A percentile compares a stretch with the other conserved stretches of the same genome.
Conservation (phyloP, 1,140 invertebrate genomes). For the Drosophila arizonae region DNA sequence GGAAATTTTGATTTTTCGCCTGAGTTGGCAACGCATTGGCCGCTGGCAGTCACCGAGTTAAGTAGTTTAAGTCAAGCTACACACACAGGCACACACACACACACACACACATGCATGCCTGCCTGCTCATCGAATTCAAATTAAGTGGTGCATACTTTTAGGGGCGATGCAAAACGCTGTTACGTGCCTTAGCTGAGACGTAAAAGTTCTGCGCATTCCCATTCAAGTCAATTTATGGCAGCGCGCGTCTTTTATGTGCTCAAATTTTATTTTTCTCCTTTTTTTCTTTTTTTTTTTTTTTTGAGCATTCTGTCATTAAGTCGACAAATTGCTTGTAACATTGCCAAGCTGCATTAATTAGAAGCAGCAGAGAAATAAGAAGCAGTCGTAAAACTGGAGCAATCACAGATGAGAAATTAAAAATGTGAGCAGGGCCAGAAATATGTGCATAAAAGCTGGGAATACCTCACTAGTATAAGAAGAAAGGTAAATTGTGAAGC, state of each 20-base stretch:
- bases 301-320: slow-evolving; percentile 64
- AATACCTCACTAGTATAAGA: not conserved
- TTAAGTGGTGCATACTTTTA: slow-evolving; percentile 73
- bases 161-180: slow-evolving; percentile 52
- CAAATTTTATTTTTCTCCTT: slow-evolving; percentile 45
- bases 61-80: slow-evolving; percentile 51
- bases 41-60: slow-evolving; percentile 24
- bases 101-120: slow-evolving; percentile 18
- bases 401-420: slow-evolving; percentile 49
- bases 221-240: slow-evolving; percentile 45
- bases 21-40: slow-evolving; percentile 60
- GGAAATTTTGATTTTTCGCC: slow-evolving; percentile 82
- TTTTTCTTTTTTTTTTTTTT: not conserved
- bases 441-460: slow-evolving; percentile 52
- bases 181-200: slow-evolving; percentile 59
- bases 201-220: slow-evolving; percentile 39
- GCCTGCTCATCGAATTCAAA: slow-evolving; percentile 67
- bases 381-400: slow-evolving; percentile 47
- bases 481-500: too few species aligned
- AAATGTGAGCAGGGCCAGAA: slow-evolving; percentile 11
- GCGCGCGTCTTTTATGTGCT: slow-evolving; percentile 52
- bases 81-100: not conserved
- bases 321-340: slow-evolving; percentile 72
- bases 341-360: slow-evolving; percentile 59
- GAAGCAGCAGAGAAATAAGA: slow-evolving; percentile 28